Evolutionary conservation across 2,888 invertebrate species (phyloP), one percentile per base, ranked within the genome.

Genomic region (Leptopterna dolabrata): DNA sequence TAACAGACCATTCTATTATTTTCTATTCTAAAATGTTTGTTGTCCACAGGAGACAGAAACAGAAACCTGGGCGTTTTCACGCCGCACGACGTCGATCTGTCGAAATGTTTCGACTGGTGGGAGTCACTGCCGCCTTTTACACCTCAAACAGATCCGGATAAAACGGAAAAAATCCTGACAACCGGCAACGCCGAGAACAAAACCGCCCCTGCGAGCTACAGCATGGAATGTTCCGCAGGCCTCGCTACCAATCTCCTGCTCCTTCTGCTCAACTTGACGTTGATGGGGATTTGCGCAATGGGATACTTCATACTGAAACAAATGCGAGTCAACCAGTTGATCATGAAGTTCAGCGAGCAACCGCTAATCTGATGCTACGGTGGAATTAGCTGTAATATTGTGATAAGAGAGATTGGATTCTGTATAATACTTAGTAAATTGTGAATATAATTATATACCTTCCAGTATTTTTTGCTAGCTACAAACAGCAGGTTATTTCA

Each of bases 41-140:
- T 36, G 14, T 47, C 43, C 24, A 45, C 27, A 51, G 30, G 30
- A 2, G 14, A 80, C 51, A 43, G 80, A 2, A 47, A 1, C 14
- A n/a, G 11, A 2, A 80, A 29, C 27, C 14, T 80, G 43, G 43
- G 24, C n/a, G 80, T 80, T 47, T 51, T 80, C 27, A 47, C 80
- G 3, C 80, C 45, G 0, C 51, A 80, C 24, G 80, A 80, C 19
- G 47, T 80, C 47, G 80, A 80, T 36, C 7, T 80, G 30, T 11
- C 30, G 30, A 80, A 80, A 80, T 80, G 80, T 30, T 80, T 80
- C 80, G 4, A 24, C 47, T 80, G 80, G 80, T 80, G 45, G 47
- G 80, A 27, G 3, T 47, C 80, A 27, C 51, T 80, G 4, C 80
- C 80, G 80, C 80, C 80, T 11, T 47, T 19, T 47, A 13, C 13